These are phyloP conservation scores for Rutilus rutilus DNA, from an alignment of 2,113 vertebrate genomes.

Conservation along the genomic window DNA sequence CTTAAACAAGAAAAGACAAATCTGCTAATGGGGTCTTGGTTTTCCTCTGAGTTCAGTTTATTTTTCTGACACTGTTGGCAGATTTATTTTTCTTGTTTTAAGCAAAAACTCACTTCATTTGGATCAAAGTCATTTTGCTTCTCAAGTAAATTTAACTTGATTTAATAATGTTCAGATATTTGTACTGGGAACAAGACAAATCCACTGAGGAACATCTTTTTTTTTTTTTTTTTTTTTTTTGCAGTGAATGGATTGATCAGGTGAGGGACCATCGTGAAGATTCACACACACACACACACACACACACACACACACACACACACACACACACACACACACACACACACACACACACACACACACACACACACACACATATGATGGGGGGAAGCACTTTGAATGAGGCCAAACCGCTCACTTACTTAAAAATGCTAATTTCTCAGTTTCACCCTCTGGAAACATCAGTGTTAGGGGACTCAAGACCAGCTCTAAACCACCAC, in stretches of 20 bases:
- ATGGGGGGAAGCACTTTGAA: slow-evolving; percentile 78
- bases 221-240: no score
- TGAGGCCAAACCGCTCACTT: slow-evolving; percentile 64
- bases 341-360: slow-evolving; percentile 19
- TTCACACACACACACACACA: slow-evolving; percentile 4
- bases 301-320: slow-evolving; percentile 61
- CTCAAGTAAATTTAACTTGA: neutral
- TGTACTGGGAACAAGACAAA: neutral
- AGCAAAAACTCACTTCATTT: neutral
- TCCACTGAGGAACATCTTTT: neutral
- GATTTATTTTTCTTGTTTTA: neutral
- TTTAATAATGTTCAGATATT: neutral
- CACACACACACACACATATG: slow-evolving; percentile 54
- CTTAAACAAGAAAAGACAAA: no score
- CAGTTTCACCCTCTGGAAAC: slow-evolving; percentile 58
- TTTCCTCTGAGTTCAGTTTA: neutral
- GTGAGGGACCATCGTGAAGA: neutral
- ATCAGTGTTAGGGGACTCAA: neutral
- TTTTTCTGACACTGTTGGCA: no score
- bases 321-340: slow-evolving; percentile 52
- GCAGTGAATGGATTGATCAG: neutral
- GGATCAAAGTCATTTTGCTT: neutral
- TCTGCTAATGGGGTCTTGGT: no score
- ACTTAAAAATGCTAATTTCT: slow-evolving; percentile 79
- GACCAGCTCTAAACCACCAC: neutral